Conservation (phyloP, 2,113 vertebrate species). For the Pseudorhombus dupliciocellatus region DNA sequence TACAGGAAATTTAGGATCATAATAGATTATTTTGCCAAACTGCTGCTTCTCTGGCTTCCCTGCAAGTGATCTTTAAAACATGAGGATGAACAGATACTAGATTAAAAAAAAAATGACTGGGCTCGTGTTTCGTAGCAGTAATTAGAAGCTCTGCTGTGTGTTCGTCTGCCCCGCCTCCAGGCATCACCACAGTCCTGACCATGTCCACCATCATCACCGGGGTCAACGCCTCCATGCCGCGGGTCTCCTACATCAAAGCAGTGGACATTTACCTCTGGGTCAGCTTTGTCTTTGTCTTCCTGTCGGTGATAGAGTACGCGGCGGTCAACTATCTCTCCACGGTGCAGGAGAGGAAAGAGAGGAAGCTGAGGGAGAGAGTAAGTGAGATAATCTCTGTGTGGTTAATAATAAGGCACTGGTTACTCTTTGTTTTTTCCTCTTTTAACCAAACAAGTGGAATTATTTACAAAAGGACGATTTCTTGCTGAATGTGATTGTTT, state of each 20-base stretch:
- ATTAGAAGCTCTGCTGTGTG: slow-evolving; percentile 1
- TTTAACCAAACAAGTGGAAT: background rate
- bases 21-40: background rate
- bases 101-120: background rate
- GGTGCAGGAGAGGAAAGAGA: slow-evolving; percentile 83
- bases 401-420: background rate
- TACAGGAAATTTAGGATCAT: background rate
- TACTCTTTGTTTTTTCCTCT: background rate
- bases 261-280: slow-evolving; percentile 99
- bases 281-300: slow-evolving; percentile 98
- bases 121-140: background rate
- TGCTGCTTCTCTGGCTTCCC: background rate
- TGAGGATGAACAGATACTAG: background rate
- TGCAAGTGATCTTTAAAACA: background rate
- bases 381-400: slow-evolving; percentile 36
- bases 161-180: slow-evolving; percentile 51
- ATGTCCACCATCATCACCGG: slow-evolving; percentile 92
- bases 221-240: slow-evolving; percentile 97
- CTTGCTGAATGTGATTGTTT: background rate
- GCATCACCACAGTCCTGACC: slow-evolving; percentile 86
- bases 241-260: slow-evolving; percentile 97
- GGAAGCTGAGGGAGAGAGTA: slow-evolving; percentile 83
- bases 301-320: slow-evolving; percentile 95
- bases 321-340: slow-evolving; percentile 86
- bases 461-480: background rate